Evolutionary conservation across 2,797 vertebrate species (phyloP).

Genomic region (Salmo trutta): DNA sequence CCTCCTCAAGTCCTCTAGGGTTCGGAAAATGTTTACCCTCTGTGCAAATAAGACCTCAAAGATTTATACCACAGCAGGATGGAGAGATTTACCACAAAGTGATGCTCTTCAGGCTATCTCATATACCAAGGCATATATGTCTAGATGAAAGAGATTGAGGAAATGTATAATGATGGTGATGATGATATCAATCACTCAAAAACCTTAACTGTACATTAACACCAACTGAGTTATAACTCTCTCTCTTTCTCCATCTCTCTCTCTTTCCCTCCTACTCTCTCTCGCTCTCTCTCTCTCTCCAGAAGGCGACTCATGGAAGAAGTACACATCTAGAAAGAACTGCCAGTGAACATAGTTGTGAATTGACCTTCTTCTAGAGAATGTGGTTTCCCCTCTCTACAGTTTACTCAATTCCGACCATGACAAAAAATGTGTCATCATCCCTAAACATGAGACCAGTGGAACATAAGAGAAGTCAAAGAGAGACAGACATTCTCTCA

Average conservation of each 20-base stretch:
- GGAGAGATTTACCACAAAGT: background rate
- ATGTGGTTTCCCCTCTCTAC: slow-evolving; percentile 25
- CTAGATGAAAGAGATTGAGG: background rate
- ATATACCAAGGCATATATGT: background rate
- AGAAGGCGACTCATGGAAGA: slow-evolving; percentile 32
- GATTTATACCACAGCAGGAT: background rate
- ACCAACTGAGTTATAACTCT: background rate
- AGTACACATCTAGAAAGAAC: slow-evolving; percentile 24
- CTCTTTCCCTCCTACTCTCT: background rate
- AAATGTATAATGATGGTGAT: background rate
- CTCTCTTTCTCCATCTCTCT: background rate
- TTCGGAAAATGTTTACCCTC: background rate
- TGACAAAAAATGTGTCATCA: slow-evolving; percentile 26
- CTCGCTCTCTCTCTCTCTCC: slow-evolving; percentile 2
- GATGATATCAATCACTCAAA: background rate
- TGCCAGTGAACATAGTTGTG: slow-evolving; percentile 1
- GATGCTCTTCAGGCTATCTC: background rate
- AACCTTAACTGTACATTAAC: background rate
- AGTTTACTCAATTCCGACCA: slow-evolving; percentile 12
- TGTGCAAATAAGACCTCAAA: background rate
- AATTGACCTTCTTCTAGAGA: slow-evolving; percentile 28
- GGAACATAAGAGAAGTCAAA: background rate
- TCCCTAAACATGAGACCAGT: slow-evolving; percentile 3
- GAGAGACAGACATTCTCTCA: slow-evolving; percentile 29
- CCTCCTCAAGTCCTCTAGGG: background rate